Evolutionary conservation across 2,888 invertebrate species (phyloP), one percentile per base, ranked within the genome.

Genomic region (Agrochola lota): DNA sequence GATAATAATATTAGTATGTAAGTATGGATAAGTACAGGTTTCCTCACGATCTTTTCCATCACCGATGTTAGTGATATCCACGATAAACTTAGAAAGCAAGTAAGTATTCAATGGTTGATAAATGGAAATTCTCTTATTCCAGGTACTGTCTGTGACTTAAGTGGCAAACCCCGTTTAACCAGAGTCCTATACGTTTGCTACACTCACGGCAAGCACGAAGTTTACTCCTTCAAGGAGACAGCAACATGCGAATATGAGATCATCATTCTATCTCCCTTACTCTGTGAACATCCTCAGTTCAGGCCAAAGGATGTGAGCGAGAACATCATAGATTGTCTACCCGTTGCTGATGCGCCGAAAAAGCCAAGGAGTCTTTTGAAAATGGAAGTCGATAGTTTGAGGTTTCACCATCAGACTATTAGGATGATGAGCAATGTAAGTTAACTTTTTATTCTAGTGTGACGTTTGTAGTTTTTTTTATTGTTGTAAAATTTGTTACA

Each of bases 191-290:
- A 99, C 91, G 98, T 99, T 0, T 99, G 99, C 95, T 98, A 98
- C 91, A 97, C 97, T 7, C 98, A 98, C 88, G 98, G 99, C 4
- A 98, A 98, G 90, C 99, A 99, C 88, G 99, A 99, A 92, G 98
- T 99, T 4, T 99, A 98, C 92, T 98, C 99, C 0, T 97, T 99
- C 81, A 99, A 99, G 91, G 99, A 99, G 94, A 98, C 98, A 0
- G 98, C 99, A 0, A 99, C 99, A 0, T 99, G 99, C 92, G 98
- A 99, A 93, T 99, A 99, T 93, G 99, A 99, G 95, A 98, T 97
- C 12, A 97, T 99, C 23, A 98, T 99, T 23, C 96, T 99, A 40
- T 99, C 99, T 0, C 98, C 98, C 0, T 94, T 98, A 17, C 96
- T 99, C 0, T 99, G 99, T 91, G 97, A 97, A 57, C 99, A 99